phyloP scores from a whole-genome alignment of 2,888 invertebrate genomes.

The Cheilosia soror region DNA sequence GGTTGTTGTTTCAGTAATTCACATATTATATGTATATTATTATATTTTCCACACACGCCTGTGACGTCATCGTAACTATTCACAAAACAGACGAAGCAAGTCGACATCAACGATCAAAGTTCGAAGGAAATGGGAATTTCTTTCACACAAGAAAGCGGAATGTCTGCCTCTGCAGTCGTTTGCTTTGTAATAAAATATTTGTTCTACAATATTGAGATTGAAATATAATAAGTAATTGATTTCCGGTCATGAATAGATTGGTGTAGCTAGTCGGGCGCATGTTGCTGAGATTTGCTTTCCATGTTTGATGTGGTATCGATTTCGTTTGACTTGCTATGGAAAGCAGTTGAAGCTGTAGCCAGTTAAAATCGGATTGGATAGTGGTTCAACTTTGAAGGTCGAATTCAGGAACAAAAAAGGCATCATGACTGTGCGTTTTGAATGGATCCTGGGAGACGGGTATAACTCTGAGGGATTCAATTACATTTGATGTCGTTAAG shows the following conservation, averaged over 20 bases:
- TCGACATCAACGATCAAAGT: slow-evolving; percentile 11
- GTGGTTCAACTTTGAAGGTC: neutral
- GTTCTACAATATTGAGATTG: slow-evolving; percentile 69
- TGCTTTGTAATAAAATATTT: slow-evolving; percentile 71
- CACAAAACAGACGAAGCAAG: neutral
- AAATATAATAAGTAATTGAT: slow-evolving; percentile 74
- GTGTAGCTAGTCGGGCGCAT: slow-evolving; percentile 1
- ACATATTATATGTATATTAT: neutral
- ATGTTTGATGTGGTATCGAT: slow-evolving; percentile 51
- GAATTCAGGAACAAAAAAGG: neutral
- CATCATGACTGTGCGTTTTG: neutral
- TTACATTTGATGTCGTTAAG: slow-evolving; percentile 62
- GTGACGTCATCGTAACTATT: slow-evolving; percentile 22
- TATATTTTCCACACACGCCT: neutral
- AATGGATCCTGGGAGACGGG: slow-evolving; percentile 29
- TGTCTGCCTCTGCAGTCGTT: slow-evolving; percentile 47
- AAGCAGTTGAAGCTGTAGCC: slow-evolving; percentile 25
- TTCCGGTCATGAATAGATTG: slow-evolving; percentile 67
- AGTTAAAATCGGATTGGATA: neutral
- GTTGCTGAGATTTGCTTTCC: slow-evolving; percentile 42
- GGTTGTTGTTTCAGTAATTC: slow-evolving; percentile 2
- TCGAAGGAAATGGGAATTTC: slow-evolving; percentile 13
- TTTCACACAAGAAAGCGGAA: neutral
- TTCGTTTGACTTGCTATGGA: slow-evolving; percentile 24
- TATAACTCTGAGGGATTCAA: slow-evolving; percentile 46